Evolutionary conservation across 2,113 vertebrate genomes (phyloP).

Genomic region (Istiophorus platypterus): DNA sequence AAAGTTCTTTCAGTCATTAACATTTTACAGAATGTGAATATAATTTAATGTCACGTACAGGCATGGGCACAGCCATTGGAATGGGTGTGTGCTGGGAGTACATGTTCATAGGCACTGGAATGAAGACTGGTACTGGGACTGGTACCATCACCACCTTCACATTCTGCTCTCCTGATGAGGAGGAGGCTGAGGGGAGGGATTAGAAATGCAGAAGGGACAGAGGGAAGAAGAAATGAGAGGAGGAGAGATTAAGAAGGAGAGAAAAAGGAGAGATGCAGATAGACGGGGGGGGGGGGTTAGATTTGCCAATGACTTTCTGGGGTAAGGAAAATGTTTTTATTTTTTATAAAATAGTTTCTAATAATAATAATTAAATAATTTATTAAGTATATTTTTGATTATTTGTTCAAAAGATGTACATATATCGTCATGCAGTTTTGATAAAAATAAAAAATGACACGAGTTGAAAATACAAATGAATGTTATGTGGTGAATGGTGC

Average conservation of each 20-base stretch:
- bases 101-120: slow-evolving; percentile 95
- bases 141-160: slow-evolving; percentile 90
- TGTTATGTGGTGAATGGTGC: not conserved
- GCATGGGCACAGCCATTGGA: slow-evolving; percentile 90
- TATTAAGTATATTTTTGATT: not conserved
- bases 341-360: too few relatives aligned
- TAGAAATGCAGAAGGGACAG: not conserved
- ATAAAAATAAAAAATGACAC: not conserved
- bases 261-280: not conserved
- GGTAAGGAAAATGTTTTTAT: too few relatives aligned
- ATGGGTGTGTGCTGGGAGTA: slow-evolving; percentile 94
- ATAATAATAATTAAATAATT: too few relatives aligned
- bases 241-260: not conserved
- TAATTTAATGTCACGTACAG: slow-evolving; percentile 83
- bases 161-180: slow-evolving; percentile 58
- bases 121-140: slow-evolving; percentile 93
- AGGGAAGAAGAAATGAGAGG: not conserved
- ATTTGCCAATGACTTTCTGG: too few relatives aligned
- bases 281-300: not conserved
- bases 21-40: not conserved
- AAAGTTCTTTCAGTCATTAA: not conserved
- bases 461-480: not conserved
- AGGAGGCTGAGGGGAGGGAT: not conserved
- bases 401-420: not conserved
- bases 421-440: not conserved